Base-by-base conservation (phyloP, 2,113 vertebrate species). In the Anser brachyrhynchus region DNA sequence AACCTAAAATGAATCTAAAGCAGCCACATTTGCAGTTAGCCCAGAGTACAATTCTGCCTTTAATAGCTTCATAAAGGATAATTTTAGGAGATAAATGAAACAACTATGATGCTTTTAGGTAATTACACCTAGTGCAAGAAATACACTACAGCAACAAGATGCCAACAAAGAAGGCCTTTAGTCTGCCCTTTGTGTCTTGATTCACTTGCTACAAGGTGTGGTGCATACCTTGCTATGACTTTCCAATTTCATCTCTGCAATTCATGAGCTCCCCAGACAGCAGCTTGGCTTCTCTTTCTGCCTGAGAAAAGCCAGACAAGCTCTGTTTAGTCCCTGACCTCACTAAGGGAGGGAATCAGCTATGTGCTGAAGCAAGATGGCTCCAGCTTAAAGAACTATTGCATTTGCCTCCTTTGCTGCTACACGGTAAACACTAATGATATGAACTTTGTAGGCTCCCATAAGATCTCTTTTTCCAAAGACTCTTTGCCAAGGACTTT, bases 51-150 rank as follows among this genome's bases (percentile, higher is more conserved):
- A 70, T 75, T 73, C 58, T 72, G 26, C 44, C 52, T 76, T 89
- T 94, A 95, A 89, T 89, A 89, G 78, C 81, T 95, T 84, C 80
- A 82, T 87, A 72, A 93, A 89, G 11, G n/a, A 89, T 87, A 76
- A 82, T 82, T 94, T 91, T 66, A 94, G 71, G 54, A 46, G 54
- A 82, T 37, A 94, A 92, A 87, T 82, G 77, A 74, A 92, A 89
- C 66, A 84, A 62, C 74, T 79, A 43, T 26, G 49, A 92, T 79
- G 54, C 58, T 86, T 79, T 77, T 62, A 93, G 78, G 51, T 92
- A 94, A 93, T 89, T 79, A 93, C 31, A 82, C 51, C 80, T 93
- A 41, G 39, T 29, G 49, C 23, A 92, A 94, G 79, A 94, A 84
- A 82, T 51, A 87, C 35, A 65, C 44, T 51, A n/a, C 15, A 84